These are phyloP conservation scores for Pediacus dermestoides DNA, from an alignment of 2,888 invertebrate species.

Conservation along the genomic window DNA sequence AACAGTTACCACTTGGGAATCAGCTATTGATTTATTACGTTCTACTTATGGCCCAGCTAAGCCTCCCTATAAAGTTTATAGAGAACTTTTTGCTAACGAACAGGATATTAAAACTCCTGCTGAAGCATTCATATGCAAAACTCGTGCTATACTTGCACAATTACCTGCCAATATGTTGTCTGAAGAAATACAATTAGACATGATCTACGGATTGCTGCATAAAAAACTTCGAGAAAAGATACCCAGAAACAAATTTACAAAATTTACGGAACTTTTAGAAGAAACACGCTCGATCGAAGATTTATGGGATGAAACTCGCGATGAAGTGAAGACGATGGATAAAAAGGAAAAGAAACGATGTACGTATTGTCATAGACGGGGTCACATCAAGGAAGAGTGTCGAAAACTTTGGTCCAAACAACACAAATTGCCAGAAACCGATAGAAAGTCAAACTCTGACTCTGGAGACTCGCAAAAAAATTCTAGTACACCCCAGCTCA, in stretches of 20 bases:
- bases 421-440: slow-evolving; percentile 5
- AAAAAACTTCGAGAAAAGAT: slow-evolving; percentile 12
- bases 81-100: slow-evolving; percentile 16
- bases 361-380: no score
- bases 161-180: slow-evolving; percentile 7
- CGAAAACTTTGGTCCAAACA: slow-evolving; percentile 8
- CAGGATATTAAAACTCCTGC: slow-evolving; percentile 10
- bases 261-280: slow-evolving; percentile 11
- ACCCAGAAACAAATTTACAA: slow-evolving; percentile 6
- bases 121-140: slow-evolving; percentile 12
- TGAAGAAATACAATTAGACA: slow-evolving; percentile 14
- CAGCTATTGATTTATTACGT: slow-evolving; percentile 11
- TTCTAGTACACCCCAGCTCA: no score
- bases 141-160: slow-evolving; percentile 9
- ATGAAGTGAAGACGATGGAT: no score
- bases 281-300: slow-evolving; percentile 9
- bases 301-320: no score
- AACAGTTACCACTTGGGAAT: slow-evolving; percentile 13
- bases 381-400: slow-evolving; percentile 11
- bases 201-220: slow-evolving; percentile 17
- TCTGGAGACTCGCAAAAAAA: no score
- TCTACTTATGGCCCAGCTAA: slow-evolving; percentile 20
- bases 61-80: slow-evolving; percentile 13
- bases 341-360: no score
- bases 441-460: slow-evolving; percentile 4